Base-by-base conservation (phyloP, 2,797 vertebrate genomes). In the Pseudomugil gertrudae region DNA sequence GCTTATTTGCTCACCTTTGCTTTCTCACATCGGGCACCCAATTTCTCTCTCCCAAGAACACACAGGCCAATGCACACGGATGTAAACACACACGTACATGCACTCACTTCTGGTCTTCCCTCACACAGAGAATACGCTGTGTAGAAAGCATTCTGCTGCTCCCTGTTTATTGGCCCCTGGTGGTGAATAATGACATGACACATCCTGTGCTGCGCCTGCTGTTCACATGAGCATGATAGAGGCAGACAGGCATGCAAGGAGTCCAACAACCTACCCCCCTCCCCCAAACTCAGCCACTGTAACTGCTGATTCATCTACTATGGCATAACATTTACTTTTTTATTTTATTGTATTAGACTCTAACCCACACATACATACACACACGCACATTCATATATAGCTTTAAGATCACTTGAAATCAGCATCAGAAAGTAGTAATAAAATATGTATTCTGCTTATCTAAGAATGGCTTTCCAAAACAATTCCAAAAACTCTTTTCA, bases 131-230 rank as follows among this genome's bases (percentile, higher is more conserved):
- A 72, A 74, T 69, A 70, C 54, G 55, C 54, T 78, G 77, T 85
- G 81, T 66, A 57, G 63, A 81, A 74, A 83, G 65, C 78, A 48
- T 71, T 81, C 76, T 58, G 69, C 61, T 57, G 78, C 85, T 80
- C 74, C 66, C 35, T 2, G 10, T 53, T 72, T 79, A 81, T 84
- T 87, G 84, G 86, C 84, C 86, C 78, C 80, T 89, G 86, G 86
- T 87, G 84, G 85, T 79, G 64, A 88, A 87, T 89, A 88, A 85
- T 83, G 85, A 83, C 86, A 88, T 83, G 86, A 89, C 87, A 90
- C 84, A 89, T 84, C 68, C 79, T 69, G 75, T 76, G 76, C 74
- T 80, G 69, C 21, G 74, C 64, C 69, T 69, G 74, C 83, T 86
- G 82, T 82, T 85, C 72, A 73, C 79, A 79, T 89, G 89, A 89